Evolutionary conservation across 2,888 invertebrate genomes (phyloP).

Genomic region (Pseudococcus viburni): DNA sequence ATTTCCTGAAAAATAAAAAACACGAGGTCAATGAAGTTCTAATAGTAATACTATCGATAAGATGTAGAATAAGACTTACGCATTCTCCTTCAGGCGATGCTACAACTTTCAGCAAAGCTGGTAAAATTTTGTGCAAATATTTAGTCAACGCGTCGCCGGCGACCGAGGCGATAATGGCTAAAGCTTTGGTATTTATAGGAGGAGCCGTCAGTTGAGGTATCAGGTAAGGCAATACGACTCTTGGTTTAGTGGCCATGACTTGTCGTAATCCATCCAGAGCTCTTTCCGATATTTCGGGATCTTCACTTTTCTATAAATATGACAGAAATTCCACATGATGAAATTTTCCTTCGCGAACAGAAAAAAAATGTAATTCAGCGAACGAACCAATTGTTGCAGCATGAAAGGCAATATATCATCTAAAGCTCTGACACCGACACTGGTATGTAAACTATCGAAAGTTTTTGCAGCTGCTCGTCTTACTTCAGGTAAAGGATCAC

Average conservation of each 20-base stretch:
- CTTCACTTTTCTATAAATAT: slow-evolving; percentile 78
- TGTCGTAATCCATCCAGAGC: slow-evolving; percentile 96
- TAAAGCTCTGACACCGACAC: slow-evolving; percentile 92
- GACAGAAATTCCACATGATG: slow-evolving; percentile 43
- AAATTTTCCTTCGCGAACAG: neutral
- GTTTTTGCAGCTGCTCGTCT: slow-evolving; percentile 96
- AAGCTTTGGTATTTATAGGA: slow-evolving; percentile 92
- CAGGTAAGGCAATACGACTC: slow-evolving; percentile 95
- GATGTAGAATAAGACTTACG: slow-evolving; percentile 27
- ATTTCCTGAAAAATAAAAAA: slow-evolving; percentile 77
- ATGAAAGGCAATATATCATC: slow-evolving; percentile 97
- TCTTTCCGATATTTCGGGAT: slow-evolving; percentile 86
- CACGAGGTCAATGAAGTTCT: no score
- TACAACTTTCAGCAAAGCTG: slow-evolving; percentile 80
- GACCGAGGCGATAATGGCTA: slow-evolving; percentile 93
- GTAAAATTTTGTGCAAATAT: slow-evolving; percentile 91
- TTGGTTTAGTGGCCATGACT: slow-evolving; percentile 96
- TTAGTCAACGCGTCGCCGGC: slow-evolving; percentile 93
- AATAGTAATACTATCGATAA: no score
- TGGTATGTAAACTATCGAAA: slow-evolving; percentile 95
- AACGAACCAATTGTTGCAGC: slow-evolving; percentile 80
- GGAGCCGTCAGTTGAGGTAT: slow-evolving; percentile 92
- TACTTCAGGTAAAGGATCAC: slow-evolving; percentile 93
- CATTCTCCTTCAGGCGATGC: slow-evolving; percentile 63
- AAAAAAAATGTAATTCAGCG: neutral